Evolutionary conservation across 2,113 vertebrate genomes (phyloP).

Genomic region (Callocephalon fimbriatum): DNA sequence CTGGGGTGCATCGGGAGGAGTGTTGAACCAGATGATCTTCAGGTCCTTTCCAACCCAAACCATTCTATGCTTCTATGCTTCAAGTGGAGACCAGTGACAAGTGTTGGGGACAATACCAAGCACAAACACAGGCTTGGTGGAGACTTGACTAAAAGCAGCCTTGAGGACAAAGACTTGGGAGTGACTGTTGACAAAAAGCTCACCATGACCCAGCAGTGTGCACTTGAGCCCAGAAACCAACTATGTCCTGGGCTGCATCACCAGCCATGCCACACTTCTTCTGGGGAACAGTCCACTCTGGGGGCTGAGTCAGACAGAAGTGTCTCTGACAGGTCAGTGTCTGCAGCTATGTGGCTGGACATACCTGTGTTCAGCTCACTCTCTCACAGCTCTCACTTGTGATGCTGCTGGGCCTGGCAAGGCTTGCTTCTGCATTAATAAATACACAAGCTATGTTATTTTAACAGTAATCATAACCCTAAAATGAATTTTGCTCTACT

Average conservation of each 20-base stretch:
- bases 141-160: no score
- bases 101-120: no score
- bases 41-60: no score
- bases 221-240: no score
- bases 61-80: no score
- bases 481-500: not conserved
- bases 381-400: not conserved
- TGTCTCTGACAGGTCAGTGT: not conserved
- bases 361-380: fast-evolving
- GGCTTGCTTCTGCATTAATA: not conserved
- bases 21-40: no score
- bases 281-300: not conserved
- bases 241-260: not conserved
- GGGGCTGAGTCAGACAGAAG: not conserved
- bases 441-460: not conserved
- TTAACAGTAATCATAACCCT: not conserved
- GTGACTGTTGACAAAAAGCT: no score
- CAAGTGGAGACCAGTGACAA: no score
- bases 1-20: no score
- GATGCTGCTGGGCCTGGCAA: not conserved
- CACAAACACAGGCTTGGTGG: no score
- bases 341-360: not conserved
- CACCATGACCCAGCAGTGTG: no score
- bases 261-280: not conserved
- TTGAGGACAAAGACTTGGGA: no score